These are phyloP conservation scores for Diachasma alloeum DNA, from an alignment of 1,140 invertebrate genomes.

Conservation along the genomic window DNA sequence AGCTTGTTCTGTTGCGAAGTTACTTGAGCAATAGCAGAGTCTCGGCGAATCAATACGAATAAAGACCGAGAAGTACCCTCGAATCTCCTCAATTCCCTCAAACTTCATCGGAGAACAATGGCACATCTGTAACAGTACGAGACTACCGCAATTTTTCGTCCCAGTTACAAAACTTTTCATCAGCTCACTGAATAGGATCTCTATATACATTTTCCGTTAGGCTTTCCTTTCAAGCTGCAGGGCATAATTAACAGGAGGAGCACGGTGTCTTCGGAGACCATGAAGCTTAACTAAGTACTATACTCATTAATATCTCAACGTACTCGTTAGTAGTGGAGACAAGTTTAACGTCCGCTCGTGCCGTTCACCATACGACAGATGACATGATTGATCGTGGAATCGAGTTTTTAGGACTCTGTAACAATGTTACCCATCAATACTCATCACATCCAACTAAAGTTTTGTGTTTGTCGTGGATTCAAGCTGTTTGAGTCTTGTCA, in stretches of 20 bases:
- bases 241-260: slow-evolving; percentile 12
- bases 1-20: background rate
- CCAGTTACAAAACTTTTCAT: background rate
- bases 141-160: background rate
- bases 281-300: slow-evolving; percentile 15
- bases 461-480: too few species aligned
- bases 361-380: background rate
- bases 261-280: background rate
- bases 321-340: background rate
- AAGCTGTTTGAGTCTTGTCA: too few species aligned
- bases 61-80: background rate
- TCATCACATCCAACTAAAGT: too few species aligned
- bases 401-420: background rate
- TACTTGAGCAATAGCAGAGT: background rate
- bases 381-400: background rate
- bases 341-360: background rate
- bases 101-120: background rate
- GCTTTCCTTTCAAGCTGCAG: background rate
- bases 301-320: slow-evolving; percentile 20
- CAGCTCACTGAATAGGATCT: background rate
- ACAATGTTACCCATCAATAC: background rate
- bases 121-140: background rate
- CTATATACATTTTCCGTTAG: background rate
- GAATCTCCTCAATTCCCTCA: background rate
- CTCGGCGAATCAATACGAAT: background rate